These are phyloP conservation scores for Antidorcas marsupialis DNA, from an alignment of 2,113 vertebrate species.

Conservation along the genomic window DNA sequence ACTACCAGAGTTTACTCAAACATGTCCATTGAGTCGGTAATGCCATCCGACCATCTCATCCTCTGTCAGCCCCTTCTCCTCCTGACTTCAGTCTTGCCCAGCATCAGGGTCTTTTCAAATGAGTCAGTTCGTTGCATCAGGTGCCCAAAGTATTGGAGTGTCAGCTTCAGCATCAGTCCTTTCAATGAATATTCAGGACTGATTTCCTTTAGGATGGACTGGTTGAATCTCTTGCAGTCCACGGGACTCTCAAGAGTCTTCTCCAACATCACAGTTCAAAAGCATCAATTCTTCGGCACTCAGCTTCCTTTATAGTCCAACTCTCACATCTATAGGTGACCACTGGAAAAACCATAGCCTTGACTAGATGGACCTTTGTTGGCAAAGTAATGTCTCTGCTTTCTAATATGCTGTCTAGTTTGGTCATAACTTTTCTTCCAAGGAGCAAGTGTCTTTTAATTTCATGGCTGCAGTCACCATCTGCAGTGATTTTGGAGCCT, in stretches of 20 bases:
- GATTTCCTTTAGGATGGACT: neutral
- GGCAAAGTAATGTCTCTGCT: neutral
- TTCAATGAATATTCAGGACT: neutral
- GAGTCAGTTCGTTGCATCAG: neutral
- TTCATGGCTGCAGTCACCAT: neutral
- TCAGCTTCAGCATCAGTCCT: neutral
- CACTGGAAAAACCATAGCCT: neutral
- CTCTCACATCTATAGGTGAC: neutral
- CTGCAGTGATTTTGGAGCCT: neutral
- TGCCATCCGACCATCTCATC: neutral
- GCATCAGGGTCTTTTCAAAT: neutral
- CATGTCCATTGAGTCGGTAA: neutral
- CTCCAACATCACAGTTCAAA: neutral
- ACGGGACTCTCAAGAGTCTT: neutral
- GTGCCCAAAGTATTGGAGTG: neutral
- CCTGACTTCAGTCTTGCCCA: neutral
- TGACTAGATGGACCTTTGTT: neutral
- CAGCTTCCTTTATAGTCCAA: neutral
- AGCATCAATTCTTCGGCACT: neutral
- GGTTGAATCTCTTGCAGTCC: neutral
- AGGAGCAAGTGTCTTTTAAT: neutral
- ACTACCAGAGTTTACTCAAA: neutral
- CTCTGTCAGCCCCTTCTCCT: neutral
- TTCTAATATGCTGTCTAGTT: neutral
- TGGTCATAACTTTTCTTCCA: neutral